A percentile compares a stretch with the other conserved stretches of the same genome.
Conservation (phyloP, 2,888 invertebrate species). For the Agrochola lota region DNA sequence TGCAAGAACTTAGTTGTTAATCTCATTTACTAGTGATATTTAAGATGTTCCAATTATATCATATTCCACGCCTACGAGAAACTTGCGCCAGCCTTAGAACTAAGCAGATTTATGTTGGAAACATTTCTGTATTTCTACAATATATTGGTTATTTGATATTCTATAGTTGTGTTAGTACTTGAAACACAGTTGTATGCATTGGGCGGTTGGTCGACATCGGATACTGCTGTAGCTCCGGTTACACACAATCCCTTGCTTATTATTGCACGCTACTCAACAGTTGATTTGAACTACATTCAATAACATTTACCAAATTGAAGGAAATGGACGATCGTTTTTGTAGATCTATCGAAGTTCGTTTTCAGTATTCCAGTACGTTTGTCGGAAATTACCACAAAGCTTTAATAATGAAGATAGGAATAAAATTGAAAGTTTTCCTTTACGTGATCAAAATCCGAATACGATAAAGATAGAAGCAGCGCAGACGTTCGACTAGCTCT, state of each 20-base stretch:
- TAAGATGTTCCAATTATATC: constrained; percentile 58
- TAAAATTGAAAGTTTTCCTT: constrained; percentile 73
- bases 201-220: constrained; percentile 81
- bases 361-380: constrained; percentile 43
- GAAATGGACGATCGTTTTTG: constrained; percentile 8
- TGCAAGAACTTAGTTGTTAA: constrained; percentile 9
- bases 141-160: constrained; percentile 73
- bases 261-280: constrained; percentile 75
- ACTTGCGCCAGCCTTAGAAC: constrained; percentile 30
- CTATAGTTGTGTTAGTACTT: constrained; percentile 67
- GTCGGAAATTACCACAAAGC: constrained; percentile 56
- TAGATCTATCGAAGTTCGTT: constrained; percentile 18
- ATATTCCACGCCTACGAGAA: constrained; percentile 46
- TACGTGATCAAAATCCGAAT: constrained; percentile 75
- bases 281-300: constrained; percentile 71
- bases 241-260: constrained; percentile 83
- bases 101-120: constrained; percentile 48
- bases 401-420: constrained; percentile 66
- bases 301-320: constrained; percentile 30
- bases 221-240: constrained; percentile 81
- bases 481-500: constrained; percentile 64
- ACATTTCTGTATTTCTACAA: constrained; percentile 65
- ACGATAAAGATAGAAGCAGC: constrained; percentile 66
- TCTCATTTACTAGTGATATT: constrained; percentile 45
- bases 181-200: constrained; percentile 75